Percentiles rank a stretch among this genome's conserved stretches.
These are phyloP conservation scores for Copidosoma floridanum DNA, from an alignment of 1,140 invertebrate genomes.

Conservation along the genomic window DNA sequence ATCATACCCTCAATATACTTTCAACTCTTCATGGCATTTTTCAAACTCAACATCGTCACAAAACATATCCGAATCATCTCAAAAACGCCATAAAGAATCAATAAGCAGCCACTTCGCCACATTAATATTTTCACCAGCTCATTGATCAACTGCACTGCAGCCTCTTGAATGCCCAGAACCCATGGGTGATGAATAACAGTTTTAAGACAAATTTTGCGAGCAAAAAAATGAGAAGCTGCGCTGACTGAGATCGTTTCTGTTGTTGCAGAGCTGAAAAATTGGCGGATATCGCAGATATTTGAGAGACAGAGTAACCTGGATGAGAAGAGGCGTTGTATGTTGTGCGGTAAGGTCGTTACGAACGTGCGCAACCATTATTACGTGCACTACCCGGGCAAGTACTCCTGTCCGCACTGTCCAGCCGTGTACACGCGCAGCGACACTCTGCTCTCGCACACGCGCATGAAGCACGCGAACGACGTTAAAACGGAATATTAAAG, in stretches of 20 bases:
- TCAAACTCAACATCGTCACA: too few relatives aligned
- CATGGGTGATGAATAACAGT: neutral
- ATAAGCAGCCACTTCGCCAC: too few relatives aligned
- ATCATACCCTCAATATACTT: too few relatives aligned
- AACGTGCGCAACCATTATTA: conserved; percentile 69
- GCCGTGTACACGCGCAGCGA: conserved; percentile 67
- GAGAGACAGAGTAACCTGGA: conserved; percentile 63
- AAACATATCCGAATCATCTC: too few relatives aligned
- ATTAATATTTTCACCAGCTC: neutral
- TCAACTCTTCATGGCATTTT: too few relatives aligned
- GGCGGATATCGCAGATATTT: conserved; percentile 68
- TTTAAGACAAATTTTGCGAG: neutral
- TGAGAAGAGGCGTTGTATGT: conserved; percentile 64
- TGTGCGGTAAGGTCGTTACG: conserved; percentile 68
- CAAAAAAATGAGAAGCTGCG: conserved; percentile 3
- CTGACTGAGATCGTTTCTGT: conserved; percentile 47
- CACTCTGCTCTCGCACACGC: conserved; percentile 64
- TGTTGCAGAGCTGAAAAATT: conserved; percentile 67
- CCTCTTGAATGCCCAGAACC: too few relatives aligned
- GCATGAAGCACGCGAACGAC: conserved; percentile 62
- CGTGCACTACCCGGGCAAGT: conserved; percentile 66
- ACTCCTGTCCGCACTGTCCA: conserved; percentile 63
- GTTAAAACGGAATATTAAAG: too few relatives aligned
- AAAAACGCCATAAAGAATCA: too few relatives aligned
- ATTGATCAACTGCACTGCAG: neutral